Evolutionary conservation across 1,140 invertebrate genomes (phyloP).

Genomic region (Metopolophium dirhodum): DNA sequence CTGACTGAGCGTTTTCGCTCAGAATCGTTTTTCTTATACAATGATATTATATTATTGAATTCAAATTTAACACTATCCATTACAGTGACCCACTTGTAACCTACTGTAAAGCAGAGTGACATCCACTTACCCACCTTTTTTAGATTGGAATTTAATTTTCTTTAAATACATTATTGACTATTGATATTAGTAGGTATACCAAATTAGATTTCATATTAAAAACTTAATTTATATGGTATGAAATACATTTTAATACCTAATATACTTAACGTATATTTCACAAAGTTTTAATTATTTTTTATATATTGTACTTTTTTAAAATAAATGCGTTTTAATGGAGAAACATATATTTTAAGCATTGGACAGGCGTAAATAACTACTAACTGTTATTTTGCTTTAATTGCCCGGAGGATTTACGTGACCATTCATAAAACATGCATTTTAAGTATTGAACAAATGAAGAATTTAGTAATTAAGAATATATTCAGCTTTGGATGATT

Average conservation of each 20-base stretch:
- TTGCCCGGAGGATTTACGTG: constrained; percentile 8
- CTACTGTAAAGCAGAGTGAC: too few species aligned
- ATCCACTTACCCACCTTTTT: too few species aligned
- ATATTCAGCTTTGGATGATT: constrained; percentile 22
- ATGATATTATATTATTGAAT: too few species aligned
- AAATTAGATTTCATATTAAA: not conserved
- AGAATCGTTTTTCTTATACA: too few species aligned
- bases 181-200: not conserved
- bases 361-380: constrained; percentile 15
- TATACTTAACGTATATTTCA: not conserved
- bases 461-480: constrained; percentile 27
- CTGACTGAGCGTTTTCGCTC: too few species aligned
- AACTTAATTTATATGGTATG: not conserved
- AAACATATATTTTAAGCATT: constrained; percentile 21
- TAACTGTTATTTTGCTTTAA: not conserved
- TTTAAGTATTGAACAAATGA: constrained; percentile 23
- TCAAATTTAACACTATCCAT: too few species aligned
- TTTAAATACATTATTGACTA: not conserved
- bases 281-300: not conserved
- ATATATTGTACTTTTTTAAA: not conserved
- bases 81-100: too few species aligned
- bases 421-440: constrained; percentile 17
- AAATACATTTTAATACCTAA: not conserved
- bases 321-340: not conserved
- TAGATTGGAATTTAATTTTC: too few species aligned